Evolutionary conservation across 2,113 vertebrate genomes (phyloP).

Genomic region (Epinephelus lanceolatus): DNA sequence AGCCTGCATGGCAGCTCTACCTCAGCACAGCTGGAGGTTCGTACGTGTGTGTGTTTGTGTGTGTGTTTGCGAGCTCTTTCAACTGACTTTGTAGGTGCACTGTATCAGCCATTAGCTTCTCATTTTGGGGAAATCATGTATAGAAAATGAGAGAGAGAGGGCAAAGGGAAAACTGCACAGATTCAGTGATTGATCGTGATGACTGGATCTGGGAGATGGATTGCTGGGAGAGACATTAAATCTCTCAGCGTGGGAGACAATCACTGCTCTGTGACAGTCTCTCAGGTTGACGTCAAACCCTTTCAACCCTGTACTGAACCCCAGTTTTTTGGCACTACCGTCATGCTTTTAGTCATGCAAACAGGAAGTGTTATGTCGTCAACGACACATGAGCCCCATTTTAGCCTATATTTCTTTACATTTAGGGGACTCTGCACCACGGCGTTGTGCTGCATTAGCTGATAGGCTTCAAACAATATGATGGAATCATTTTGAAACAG

Average conservation of each 20-base stretch:
- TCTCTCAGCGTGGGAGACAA: background rate
- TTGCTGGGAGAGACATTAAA: constrained; percentile 13
- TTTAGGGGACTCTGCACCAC: no score
- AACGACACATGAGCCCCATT: no score
- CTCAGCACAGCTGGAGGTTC: constrained; percentile 67
- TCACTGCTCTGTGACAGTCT: constrained; percentile 8
- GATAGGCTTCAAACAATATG: no score
- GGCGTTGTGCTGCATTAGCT: no score
- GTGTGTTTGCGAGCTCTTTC: constrained; percentile 18
- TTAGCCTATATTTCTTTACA: no score
- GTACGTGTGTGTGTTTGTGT: background rate
- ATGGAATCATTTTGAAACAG: no score
- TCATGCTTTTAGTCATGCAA: background rate
- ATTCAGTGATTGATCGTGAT: background rate
- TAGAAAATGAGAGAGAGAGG: constrained; percentile 12
- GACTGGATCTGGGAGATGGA: background rate
- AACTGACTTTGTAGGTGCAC: constrained; percentile 32
- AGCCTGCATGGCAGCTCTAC: constrained; percentile 52
- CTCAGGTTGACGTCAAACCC: constrained; percentile 11
- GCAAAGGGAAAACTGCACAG: background rate
- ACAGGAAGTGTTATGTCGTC: background rate
- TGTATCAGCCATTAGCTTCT: constrained; percentile 34
- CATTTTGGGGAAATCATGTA: constrained; percentile 24
- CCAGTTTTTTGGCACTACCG: no score
- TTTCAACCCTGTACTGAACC: background rate